Conservation (phyloP, 1,140 invertebrate genomes). For the Drosophila setifemur region DNA sequence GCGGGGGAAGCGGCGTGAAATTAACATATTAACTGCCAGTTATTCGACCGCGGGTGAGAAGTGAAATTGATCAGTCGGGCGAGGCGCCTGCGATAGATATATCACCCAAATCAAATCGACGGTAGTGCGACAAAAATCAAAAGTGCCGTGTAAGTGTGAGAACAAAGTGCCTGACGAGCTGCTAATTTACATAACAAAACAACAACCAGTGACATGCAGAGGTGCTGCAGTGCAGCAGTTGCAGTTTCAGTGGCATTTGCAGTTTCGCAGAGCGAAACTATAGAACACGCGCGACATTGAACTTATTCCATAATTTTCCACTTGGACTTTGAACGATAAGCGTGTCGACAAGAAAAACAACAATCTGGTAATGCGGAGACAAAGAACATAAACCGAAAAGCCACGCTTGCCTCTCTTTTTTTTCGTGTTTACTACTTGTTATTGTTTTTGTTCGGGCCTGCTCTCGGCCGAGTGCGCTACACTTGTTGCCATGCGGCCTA, state of each 20-base stretch:
- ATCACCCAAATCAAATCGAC: conserved; percentile 2
- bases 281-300: conserved; percentile 36
- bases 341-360: conserved; percentile 47
- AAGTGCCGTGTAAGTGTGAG: conserved; percentile 52
- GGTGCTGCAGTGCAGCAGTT: not conserved
- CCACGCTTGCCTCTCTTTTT: conserved; percentile 51
- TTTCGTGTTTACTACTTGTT: conserved; percentile 7
- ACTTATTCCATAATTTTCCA: conserved; percentile 47
- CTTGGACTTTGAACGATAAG: conserved; percentile 77
- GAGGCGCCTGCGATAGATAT: not conserved
- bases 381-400: conserved; percentile 66
- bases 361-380: conserved; percentile 45
- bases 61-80: conserved; percentile 19
- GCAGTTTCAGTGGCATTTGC: conserved; percentile 27
- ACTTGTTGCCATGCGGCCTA: conserved; percentile 61
- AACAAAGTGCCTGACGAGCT: conserved; percentile 11
- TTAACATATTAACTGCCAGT: conserved; percentile 62
- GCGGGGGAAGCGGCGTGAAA: conserved; percentile 30
- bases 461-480: conserved; percentile 48
- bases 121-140: not conserved
- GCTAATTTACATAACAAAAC: conserved; percentile 54
- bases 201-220: conserved; percentile 4
- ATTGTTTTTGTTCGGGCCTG: conserved; percentile 38
- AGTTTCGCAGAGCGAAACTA: conserved; percentile 7
- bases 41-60: conserved; percentile 51